phyloP scores from a whole-genome alignment of 2,113 vertebrate genomes.

The Platysteira castanea region DNA sequence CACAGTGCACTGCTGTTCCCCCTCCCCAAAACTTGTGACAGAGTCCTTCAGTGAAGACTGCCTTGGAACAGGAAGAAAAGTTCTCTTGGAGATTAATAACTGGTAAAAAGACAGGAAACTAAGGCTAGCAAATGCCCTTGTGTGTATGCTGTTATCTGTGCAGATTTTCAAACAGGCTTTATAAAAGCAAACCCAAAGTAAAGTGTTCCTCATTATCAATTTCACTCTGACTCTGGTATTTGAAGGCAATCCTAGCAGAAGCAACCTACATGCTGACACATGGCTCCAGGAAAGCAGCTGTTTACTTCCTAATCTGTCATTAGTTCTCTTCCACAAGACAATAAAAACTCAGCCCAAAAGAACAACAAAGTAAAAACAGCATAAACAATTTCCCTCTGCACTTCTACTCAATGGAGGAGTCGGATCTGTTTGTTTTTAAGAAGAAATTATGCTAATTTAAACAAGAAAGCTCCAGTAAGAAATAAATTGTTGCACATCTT shows the following conservation, averaged over 20 bases:
- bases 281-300: background rate
- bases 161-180: background rate
- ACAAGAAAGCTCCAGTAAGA: conserved; percentile 28
- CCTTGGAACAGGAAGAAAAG: background rate
- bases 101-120: background rate
- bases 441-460: conserved; percentile 54
- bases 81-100: background rate
- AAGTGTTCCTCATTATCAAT: background rate
- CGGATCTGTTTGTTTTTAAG: background rate
- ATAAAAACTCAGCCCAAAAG: background rate
- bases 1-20: accelerated
- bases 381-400: background rate
- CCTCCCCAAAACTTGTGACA: accelerated
- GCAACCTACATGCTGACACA: background rate
- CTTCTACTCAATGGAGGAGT: background rate
- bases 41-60: background rate
- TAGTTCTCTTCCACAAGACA: background rate
- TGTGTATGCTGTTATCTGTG: background rate
- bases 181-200: background rate
- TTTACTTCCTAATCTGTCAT: background rate
- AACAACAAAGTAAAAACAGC: background rate
- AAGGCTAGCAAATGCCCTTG: background rate
- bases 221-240: background rate
- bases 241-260: background rate
- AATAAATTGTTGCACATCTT: conserved; percentile 39